Evolutionary conservation across 1,140 invertebrate species (phyloP), one percentile per base, ranked within the genome.

Genomic region (Drosophila saltans): DNA sequence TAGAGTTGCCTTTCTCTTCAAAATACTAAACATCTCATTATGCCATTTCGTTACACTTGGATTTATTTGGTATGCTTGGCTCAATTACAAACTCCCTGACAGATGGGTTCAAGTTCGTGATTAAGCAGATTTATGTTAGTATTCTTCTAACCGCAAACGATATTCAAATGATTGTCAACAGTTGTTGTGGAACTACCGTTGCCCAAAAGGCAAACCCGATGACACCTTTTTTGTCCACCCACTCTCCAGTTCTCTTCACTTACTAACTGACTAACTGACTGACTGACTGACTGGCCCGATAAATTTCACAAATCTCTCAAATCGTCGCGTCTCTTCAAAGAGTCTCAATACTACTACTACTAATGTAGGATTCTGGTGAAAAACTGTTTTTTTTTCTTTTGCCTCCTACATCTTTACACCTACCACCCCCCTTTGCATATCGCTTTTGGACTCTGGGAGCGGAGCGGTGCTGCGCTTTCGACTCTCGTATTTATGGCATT

Each of bases 401-500:
- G 16, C 56, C 77, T 68, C 68, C 72, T 72, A 36, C 33, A 36
- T 5, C 33, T 36, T 6, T 36, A 36, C 33, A 36, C 41, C 61
- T 43, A 24, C 52, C n/a, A n/a, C 40, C 11, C 43, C 7, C 43
- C 43, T 16, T 3, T 45, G 2, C 0, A 4, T 30, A 30, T 4
- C 2, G n/a, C 40, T 68, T 62, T 33, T 10, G 58, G 59, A 48
- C 69, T 65, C 58, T 45, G 66, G 62, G 52, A 62, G 60, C 26
- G 57, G 56, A 76, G 28, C 28, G 62, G 33, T 36, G 33, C 3
- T 36, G 74, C 69, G 60, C 48, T 72, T 41, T 75, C 61, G 70
- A 66, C 63, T 33, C 60, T 73, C 75, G 84, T 89, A 89, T 89
- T 89, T 90, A 91, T 91, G 88, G 89, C 81, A 91, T 91, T 91